phyloP scores from a whole-genome alignment of 2,113 vertebrate species.

The Ifrita kowaldi region DNA sequence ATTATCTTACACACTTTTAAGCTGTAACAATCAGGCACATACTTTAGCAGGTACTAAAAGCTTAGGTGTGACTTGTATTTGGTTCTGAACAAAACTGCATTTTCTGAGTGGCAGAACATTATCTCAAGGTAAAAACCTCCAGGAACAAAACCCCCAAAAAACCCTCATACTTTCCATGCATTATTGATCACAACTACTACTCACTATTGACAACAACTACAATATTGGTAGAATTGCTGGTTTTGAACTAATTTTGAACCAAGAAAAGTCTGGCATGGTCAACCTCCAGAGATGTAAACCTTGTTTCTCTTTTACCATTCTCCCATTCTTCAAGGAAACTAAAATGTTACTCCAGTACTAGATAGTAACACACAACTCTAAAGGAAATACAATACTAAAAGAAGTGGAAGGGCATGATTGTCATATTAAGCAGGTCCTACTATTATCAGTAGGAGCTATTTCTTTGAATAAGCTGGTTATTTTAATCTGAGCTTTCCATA shows the following conservation, averaged over 20 bases:
- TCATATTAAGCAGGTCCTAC: not conserved
- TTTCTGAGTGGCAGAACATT: not conserved
- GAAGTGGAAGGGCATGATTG: not conserved
- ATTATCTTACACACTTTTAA: not conserved
- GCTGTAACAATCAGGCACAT: not conserved
- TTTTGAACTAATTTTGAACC: not conserved
- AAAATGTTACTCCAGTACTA: not conserved
- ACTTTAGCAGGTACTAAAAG: not conserved
- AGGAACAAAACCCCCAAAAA: not conserved
- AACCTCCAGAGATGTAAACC: not conserved
- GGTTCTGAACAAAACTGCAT: not conserved
- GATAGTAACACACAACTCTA: not conserved
- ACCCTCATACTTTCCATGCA: not conserved
- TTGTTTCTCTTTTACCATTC: not conserved
- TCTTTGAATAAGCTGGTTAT: not conserved
- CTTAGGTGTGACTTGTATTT: not conserved
- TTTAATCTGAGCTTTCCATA: not conserved
- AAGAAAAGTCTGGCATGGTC: not conserved
- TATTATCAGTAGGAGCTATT: not conserved
- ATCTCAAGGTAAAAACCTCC: not conserved
- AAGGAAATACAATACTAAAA: not conserved
- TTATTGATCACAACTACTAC: not conserved
- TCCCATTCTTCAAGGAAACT: not conserved
- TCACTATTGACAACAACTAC: not conserved
- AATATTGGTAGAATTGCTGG: accelerated